Evolutionary conservation across 2,113 vertebrate genomes (phyloP), one percentile per base, ranked within the genome.

Genomic region (Cervus canadensis): DNA sequence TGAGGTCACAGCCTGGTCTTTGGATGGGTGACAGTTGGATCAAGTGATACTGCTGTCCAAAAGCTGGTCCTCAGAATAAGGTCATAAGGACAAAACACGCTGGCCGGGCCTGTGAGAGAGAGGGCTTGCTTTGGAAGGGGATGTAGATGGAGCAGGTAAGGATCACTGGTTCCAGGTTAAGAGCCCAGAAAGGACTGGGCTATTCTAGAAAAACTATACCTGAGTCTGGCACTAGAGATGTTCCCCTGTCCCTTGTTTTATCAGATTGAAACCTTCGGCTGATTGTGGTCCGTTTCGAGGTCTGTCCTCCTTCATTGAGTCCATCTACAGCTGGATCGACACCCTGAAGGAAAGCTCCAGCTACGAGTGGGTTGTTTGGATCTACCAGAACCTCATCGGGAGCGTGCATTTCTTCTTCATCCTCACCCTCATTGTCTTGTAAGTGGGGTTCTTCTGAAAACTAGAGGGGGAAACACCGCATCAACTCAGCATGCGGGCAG

Each of bases 321-420:
- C 99, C 50, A 97, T 99, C 33, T 97, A 95, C 16, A 57, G 87
- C 40, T 99, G 99, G 99, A 98, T 99, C 3, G 36, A 88, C 2
- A 48, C 15, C 0, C 97, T 99, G 25, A 60, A 40, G 2, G 45
- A 2, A 2, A 91, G 97, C 30, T 12, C 97, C 2, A 45, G 96
- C 60, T 98, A 98, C 1, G 23, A 89, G 5, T 99, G 99, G 99
- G 99, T 98, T 0, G 96, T 98, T 23, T 99, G 99, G 99, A 99
- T 99, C 98, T 99, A 99, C 97, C 48, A 89, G 6, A 99, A 99
- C 59, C 98, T 99, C 96, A 99, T 99, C 59, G 97, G 97, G 52
- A 99, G 98, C 15, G 99, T 98, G 98, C 98, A 99, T 79, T 99
- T 99, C 99, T 99, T 99, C 98, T 99, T 99, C 98, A 94, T 99